Evolutionary conservation across 2,113 vertebrate species (phyloP), one percentile per base, ranked within the genome.

Genomic region (Neodon shergylaensis): DNA sequence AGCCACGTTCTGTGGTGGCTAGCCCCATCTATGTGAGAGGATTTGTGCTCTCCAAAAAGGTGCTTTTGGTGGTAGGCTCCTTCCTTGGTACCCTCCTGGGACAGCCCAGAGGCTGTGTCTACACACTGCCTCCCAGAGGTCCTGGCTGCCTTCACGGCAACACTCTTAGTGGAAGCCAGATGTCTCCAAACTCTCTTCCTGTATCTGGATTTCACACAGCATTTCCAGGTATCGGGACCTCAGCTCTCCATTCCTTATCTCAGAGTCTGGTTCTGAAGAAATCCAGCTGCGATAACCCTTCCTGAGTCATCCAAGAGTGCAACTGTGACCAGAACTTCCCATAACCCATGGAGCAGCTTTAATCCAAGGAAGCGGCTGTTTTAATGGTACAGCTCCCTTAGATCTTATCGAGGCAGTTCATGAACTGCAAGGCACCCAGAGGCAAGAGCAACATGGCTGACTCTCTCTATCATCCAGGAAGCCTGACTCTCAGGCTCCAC

Each of bases 211-310:
- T 17, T 28, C 26, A 94, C 8, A 19, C 31, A 47, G 54, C 14
- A 19, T 72, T 78, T 89, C 65, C 66, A 12, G 44, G 24, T 31
- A 76, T 78, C 1, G 11, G 3, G 24, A 77, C 21, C 9, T 14
- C 84, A 72, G 49, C 66, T 82, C 87, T 89, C 36, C 90, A 92
- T 73, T 82, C 47, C 66, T 94, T 79, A 68, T 66, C 16, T 84
- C 44, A 76, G 92, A 39, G 10, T 77, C 61, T 79, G 68, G 84
- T 90, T 87, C 31, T 78, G 61, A 26, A 74, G 54, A 85, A 81
- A 7, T 31, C 28, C 88, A 63, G 89, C 79, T 86, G 65, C 42
- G 31, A 61, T 33, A 47, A 81, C n/a, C 14, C 42, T 92, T 77
- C 14, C n/a, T 39, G 14, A 9, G 28, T 68, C 84, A 44, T 65